Evolutionary conservation across 2,888 invertebrate genomes (phyloP).

Genomic region (Trilocha varians): DNA sequence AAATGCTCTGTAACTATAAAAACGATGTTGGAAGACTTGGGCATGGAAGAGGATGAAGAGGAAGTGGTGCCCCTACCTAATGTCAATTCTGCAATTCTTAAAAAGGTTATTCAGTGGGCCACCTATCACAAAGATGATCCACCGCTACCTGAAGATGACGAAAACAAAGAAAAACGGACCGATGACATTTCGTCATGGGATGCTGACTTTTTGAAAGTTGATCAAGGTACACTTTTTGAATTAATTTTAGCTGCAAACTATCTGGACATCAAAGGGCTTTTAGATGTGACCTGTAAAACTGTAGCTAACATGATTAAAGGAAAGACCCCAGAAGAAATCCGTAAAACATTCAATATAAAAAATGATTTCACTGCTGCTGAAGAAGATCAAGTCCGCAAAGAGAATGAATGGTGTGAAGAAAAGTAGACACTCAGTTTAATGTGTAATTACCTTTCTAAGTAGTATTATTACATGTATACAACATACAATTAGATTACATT

Average conservation of each 20-base stretch:
- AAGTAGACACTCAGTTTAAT: conserved; percentile 65
- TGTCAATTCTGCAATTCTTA: conserved; percentile 96
- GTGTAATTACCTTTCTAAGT: background rate
- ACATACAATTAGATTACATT: too few relatives aligned
- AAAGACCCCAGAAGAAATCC: conserved; percentile 97
- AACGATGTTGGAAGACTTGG: conserved; percentile 96
- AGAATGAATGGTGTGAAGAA: conserved; percentile 96
- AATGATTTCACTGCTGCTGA: conserved; percentile 97
- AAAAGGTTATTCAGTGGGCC: conserved; percentile 95
- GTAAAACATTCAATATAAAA: conserved; percentile 97
- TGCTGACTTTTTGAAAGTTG: conserved; percentile 98
- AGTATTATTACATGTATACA: background rate
- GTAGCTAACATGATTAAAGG: conserved; percentile 99
- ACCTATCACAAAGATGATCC: conserved; percentile 97
- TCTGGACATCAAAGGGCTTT: conserved; percentile 93
- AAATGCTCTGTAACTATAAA: conserved; percentile 98
- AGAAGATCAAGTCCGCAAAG: conserved; percentile 97
- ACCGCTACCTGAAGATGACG: conserved; percentile 96
- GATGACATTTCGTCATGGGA: conserved; percentile 99
- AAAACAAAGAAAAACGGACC: conserved; percentile 97
- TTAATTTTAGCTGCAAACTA: conserved; percentile 98
- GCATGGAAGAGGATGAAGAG: conserved; percentile 93
- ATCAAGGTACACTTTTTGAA: conserved; percentile 97
- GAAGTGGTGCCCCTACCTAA: conserved; percentile 97
- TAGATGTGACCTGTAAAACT: conserved; percentile 98